Percentiles rank a stretch among this genome's conserved stretches.
phyloP scores from a whole-genome alignment of 2,888 invertebrate genomes.

The Parapristionchus giblindavisi region DNA sequence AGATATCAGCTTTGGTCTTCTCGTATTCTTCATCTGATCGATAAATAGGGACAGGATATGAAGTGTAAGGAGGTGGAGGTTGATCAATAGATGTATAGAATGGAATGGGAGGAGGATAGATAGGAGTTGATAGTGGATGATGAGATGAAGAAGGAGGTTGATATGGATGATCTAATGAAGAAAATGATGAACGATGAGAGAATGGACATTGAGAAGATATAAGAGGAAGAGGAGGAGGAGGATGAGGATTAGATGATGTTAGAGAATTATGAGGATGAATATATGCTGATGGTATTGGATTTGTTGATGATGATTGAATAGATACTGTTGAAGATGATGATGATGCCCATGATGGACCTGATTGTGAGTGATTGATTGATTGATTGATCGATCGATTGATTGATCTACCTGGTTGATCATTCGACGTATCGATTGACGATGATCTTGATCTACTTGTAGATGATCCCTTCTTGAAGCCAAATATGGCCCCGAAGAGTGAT shows the following conservation, averaged over 20 bases:
- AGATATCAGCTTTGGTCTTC: slow-evolving; percentile 37
- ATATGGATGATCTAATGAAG: slow-evolving; percentile 12
- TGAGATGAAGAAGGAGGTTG: background rate
- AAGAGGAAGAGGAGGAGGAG: slow-evolving; percentile 26
- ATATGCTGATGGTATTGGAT: background rate
- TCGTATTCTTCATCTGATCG: background rate
- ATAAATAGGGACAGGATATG: slow-evolving; percentile 16
- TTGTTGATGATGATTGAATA: background rate
- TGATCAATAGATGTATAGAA: background rate
- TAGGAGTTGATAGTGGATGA: background rate
- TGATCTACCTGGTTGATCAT: slow-evolving; percentile 23
- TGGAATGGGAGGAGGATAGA: background rate
- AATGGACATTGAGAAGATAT: slow-evolving; percentile 26
- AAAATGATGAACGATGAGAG: background rate
- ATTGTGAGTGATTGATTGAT: background rate
- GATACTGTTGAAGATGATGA: background rate
- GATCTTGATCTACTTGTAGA: slow-evolving; percentile 1
- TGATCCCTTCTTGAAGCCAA: slow-evolving; percentile 25
- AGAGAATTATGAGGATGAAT: background rate
- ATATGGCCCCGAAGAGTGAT: slow-evolving; percentile 34
- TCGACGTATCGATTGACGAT: background rate
- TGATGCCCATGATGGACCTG: slow-evolving; percentile 35
- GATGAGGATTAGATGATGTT: too few species aligned
- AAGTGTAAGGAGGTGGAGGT: slow-evolving; percentile 13
- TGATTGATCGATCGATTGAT: background rate